Conservation (phyloP, 1,140 invertebrate species). For the Cotesia typhae region DNA sequence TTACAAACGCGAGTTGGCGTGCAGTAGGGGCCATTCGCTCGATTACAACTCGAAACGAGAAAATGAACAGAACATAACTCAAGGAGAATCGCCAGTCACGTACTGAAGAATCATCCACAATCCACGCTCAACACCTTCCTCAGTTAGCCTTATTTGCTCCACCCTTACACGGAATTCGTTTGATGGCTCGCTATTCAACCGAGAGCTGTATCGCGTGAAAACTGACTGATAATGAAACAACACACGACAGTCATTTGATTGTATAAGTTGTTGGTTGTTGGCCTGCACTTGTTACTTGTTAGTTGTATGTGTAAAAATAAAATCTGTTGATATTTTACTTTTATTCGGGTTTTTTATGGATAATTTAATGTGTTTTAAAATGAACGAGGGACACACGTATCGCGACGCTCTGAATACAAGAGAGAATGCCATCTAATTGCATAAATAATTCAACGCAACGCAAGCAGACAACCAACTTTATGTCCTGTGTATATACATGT, state of each 20-base stretch:
- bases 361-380: conserved; percentile 1
- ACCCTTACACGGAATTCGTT: background rate
- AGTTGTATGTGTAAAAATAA: background rate
- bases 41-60: conserved; percentile 48
- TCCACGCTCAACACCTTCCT: conserved; percentile 10
- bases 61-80: conserved; percentile 53
- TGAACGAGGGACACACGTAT: background rate
- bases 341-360: background rate
- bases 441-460: conserved; percentile 59
- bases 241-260: too few species aligned
- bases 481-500: conserved; percentile 25
- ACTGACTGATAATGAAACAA: too few species aligned
- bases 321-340: background rate
- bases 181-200: too few species aligned
- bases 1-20: conserved; percentile 51
- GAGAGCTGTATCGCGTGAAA: too few species aligned
- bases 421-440: conserved; percentile 53
- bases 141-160: conserved; percentile 3
- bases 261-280: too few species aligned
- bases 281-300: too few species aligned
- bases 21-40: conserved; percentile 42
- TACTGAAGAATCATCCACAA: conserved; percentile 39
- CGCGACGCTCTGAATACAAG: conserved; percentile 4
- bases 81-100: conserved; percentile 50
- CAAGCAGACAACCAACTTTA: conserved; percentile 30